Percentiles rank a stretch among this genome's conserved stretches.
Evolutionary conservation across 2,888 invertebrate species (phyloP).

Genomic region (Eucriotettix oculatus): DNA sequence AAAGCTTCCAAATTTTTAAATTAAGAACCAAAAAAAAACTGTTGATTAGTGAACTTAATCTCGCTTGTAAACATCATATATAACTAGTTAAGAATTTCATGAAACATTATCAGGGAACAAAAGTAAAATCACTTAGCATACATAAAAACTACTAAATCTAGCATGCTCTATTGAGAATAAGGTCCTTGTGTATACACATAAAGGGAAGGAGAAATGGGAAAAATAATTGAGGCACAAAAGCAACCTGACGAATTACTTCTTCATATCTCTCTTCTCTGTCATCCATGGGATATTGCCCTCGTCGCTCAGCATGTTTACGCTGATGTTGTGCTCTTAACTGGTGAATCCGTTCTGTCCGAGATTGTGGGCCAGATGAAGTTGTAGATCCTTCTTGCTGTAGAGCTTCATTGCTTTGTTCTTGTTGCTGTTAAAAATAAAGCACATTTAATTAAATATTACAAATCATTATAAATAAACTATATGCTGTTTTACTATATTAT

Average conservation of each 20-base stretch:
- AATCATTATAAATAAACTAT: too few relatives aligned
- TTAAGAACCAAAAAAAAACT: too few relatives aligned
- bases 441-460: too few relatives aligned
- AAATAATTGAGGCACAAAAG: slow-evolving; percentile 1
- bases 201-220: neutral
- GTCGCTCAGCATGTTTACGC: slow-evolving; percentile 35
- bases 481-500: too few relatives aligned
- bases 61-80: too few relatives aligned
- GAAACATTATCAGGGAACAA: too few relatives aligned
- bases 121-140: too few relatives aligned
- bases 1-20: too few relatives aligned
- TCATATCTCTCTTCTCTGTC: slow-evolving; percentile 33
- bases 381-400: slow-evolving; percentile 5
- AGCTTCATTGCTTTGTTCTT: neutral
- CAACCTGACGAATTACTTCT: slow-evolving; percentile 25
- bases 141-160: too few relatives aligned
- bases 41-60: too few relatives aligned
- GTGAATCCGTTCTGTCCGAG: slow-evolving; percentile 28
- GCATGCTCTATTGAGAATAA: too few relatives aligned
- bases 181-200: neutral
- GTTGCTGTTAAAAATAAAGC: neutral
- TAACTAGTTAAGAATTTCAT: too few relatives aligned
- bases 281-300: slow-evolving; percentile 39
- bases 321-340: slow-evolving; percentile 35
- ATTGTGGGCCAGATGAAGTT: slow-evolving; percentile 2